Base-by-base conservation (phyloP, 2,888 invertebrate species). In the Metallyticus violacea region DNA sequence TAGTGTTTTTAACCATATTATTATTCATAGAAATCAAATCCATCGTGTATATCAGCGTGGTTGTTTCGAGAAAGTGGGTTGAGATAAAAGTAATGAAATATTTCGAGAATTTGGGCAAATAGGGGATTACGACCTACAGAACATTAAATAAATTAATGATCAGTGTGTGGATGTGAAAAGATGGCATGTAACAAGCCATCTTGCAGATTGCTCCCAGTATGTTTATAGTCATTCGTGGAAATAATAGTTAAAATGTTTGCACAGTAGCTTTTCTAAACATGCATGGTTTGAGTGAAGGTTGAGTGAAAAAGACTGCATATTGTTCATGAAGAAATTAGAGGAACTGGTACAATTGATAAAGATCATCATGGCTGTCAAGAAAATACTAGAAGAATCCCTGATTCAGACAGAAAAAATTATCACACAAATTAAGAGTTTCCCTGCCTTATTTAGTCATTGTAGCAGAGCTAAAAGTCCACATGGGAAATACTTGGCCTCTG, bases 211-310 rank as follows among this genome's bases (percentile, higher is more conserved):
- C 27, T 6, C 29, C n/a, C 6, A 27, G 28, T 30, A 40, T 15
- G 9, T 30, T 30, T n/a, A 81, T 6, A 15, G 62, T 81, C 6
- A 62, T 28, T 29, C 81, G 30, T 62, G 62, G 30, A 40, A n/a
- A n/a, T 81, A n/a, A 81, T 28, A 28, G 28, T 27, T 28, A 62
- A n/a, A n/a, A n/a, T 15, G 62, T 82, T 82, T 62, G 76, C 40
- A 62, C n/a, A n/a, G 40, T 82, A 6, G 82, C 82, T 82, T 82
- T 82, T 77, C 62, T 7, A 82, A 82, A 40, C 76, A 82, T 62
- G 3, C 62, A 40, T 62, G 40, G 62, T 26, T 62, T 40, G 30
- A 82, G 40, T 82, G 82, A 82, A 62, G n/a, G n/a, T n/a, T n/a
- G n/a, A n/a, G n/a, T n/a, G n/a, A n/a, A 82, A 82, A 40, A 62